Base-by-base conservation (phyloP, 2,113 vertebrate genomes). In the Saccopteryx leptura region DNA sequence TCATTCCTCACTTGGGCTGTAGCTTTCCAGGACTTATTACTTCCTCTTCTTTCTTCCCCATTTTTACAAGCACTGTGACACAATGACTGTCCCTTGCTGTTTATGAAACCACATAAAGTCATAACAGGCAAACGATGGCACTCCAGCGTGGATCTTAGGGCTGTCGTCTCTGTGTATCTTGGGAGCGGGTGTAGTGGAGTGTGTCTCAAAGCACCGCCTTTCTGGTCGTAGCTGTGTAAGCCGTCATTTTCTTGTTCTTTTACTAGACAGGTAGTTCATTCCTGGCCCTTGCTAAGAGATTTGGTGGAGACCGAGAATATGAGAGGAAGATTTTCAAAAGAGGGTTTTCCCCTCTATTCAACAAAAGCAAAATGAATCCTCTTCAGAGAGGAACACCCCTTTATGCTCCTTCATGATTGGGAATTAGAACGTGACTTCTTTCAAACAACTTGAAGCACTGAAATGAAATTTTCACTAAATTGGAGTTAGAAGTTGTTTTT, bases 11-110 rank as follows among this genome's bases (percentile, higher is more conserved):
- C 48, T 74, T 54, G 31, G 21, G 65, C 72, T 17, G 26, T 61
- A 88, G 94, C 96, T 97, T 97, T 97, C 92, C 92, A 97, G 93
- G 96, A 95, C 80, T 93, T 93, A 26, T 58, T 89, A 86, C 94
- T 97, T 97, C 96, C 97, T 96, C 91, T 96, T 97, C 78, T 96
- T 69, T 94, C 82, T 98, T 97, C 85, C 79, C 50, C 7, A 13
- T 96, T 96, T 95, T 94, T 79, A 60, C 56, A 91, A 93, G 85
- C 14, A 21, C 31, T 19, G 52, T 46, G 26, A 58, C 81, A 88
- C 28, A 74, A 71, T 90, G 95, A 96, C 90, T 75, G 23, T 83
- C 60, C 54, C 88, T 88, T 2, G 85, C 31, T 91, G 95, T 93
- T 92, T 23, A 88, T 85, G 61, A 97, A 97, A 97, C 95, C 95